Evolutionary conservation across 2,888 invertebrate species (phyloP), one percentile per base, ranked within the genome.

Genomic region (Nomada fucata): DNA sequence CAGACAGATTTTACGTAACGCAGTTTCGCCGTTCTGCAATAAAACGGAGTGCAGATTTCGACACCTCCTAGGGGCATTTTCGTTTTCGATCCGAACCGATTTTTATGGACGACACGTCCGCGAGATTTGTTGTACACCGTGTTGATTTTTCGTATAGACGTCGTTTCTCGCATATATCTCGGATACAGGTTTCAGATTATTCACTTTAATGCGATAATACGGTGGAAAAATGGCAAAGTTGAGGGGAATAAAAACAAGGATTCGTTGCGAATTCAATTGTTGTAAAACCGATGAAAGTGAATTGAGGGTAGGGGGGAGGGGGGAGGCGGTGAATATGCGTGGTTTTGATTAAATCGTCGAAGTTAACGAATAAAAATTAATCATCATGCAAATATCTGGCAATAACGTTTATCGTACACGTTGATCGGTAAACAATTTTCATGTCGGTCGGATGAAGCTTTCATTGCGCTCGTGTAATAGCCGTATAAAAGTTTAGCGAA

Each of bases 331-430:
- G 68, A 61, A 77, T 18, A 36, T 29, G 29, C 23, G 71, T 26
- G 67, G 67, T 63, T 42, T 57, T 59, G 67, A 77, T 77, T 72
- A 80, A 80, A 72, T 67, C 71, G 44, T 61, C 44, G 42, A 77
- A 63, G 47, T 57, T 26, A 52, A 55, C 44, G 77, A 68, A 77
- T 72, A 77, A 72, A 68, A 63, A 68, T 57, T 67, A 68, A 77
- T 68, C n/a, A 72, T 77, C 72, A 77, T 77, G 80, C 72, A 77
- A 77, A 77, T 77, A 77, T 67, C 55, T 20, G 29, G 15, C 50
- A 71, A 55, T 29, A 60, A 20, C 63, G 67, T 77, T 79, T 80
- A 63, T 72, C 61, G 71, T 36, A 23, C 42, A 47, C 36, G 44
- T 65, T 20, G 63, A 61, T 44, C 72, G 44, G 77, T 77, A 63